A percentile compares a stretch with the other conserved stretches of the same genome.
These are phyloP conservation scores for Rhizomys pruinosus DNA, from an alignment of 2,113 vertebrate species.

Conservation along the genomic window DNA sequence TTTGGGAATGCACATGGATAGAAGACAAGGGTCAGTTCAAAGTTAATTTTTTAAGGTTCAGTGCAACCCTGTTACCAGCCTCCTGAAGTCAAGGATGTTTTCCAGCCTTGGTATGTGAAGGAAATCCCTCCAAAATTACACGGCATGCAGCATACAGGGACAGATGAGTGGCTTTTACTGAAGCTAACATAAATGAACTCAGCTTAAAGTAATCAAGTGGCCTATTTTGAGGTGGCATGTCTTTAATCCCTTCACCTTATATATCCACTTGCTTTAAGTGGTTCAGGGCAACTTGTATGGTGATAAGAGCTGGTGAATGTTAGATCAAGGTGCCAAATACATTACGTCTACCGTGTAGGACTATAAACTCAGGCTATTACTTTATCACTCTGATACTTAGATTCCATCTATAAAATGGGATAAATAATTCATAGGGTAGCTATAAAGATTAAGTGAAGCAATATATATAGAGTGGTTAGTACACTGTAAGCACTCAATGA, in stretches of 20 bases:
- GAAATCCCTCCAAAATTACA: not conserved
- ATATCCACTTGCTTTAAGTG: not conserved
- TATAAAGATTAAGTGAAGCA: slow-evolving; percentile 55
- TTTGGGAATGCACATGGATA: not conserved
- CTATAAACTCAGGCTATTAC: not conserved
- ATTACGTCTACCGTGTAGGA: not conserved
- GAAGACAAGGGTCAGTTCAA: not conserved
- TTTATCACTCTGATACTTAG: slow-evolving; percentile 33
- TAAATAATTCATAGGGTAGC: slow-evolving; percentile 41
- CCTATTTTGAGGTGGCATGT: not conserved
- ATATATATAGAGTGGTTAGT: slow-evolving; percentile 22
- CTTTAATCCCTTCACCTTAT: not conserved
- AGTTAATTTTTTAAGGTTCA: not conserved
- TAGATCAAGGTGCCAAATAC: not conserved
- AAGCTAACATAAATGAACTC: not conserved
- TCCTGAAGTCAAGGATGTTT: not conserved
- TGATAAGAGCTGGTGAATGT: not conserved
- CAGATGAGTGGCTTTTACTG: not conserved
- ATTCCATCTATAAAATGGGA: slow-evolving; percentile 43
- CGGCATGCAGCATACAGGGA: not conserved
- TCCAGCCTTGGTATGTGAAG: not conserved
- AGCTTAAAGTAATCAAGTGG: not conserved
- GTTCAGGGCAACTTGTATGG: not conserved
- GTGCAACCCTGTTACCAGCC: not conserved
- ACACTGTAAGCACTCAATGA: slow-evolving; percentile 24